phyloP scores from a whole-genome alignment of 2,797 vertebrate genomes.

The Cynodonichthys magdalenae region DNA sequence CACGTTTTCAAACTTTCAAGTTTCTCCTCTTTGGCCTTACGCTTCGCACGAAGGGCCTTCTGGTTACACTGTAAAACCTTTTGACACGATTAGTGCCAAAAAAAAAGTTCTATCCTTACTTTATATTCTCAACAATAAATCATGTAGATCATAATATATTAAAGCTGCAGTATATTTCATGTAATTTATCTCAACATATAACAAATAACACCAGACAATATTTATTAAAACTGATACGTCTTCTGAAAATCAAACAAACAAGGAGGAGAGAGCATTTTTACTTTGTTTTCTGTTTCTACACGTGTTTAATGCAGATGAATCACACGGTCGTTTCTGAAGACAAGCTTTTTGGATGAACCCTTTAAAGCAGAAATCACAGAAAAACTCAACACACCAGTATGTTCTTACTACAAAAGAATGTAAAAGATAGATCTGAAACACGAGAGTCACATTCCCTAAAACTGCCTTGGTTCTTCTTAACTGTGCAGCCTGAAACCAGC shows the following conservation, averaged over 20 bases:
- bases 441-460: conserved; percentile 50
- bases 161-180: conserved; percentile 30
- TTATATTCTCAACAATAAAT: conserved; percentile 8
- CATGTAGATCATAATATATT: conserved; percentile 41
- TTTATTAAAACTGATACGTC: conserved; percentile 44
- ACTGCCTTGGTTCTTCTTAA: conserved; percentile 15
- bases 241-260: too few relatives aligned
- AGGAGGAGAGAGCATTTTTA: too few relatives aligned
- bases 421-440: conserved; percentile 24
- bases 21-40: conserved; percentile 15
- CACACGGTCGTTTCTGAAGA: background rate
- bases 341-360: background rate
- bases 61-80: conserved; percentile 55
- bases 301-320: background rate
- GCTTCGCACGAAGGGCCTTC: conserved; percentile 50
- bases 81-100: conserved; percentile 64
- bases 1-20: too few relatives aligned
- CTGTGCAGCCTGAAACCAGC: background rate
- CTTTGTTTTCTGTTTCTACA: too few relatives aligned
- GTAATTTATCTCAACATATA: conserved; percentile 58
- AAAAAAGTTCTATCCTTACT: conserved; percentile 38
- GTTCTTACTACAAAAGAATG: conserved; percentile 47
- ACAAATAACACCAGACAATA: conserved; percentile 51
- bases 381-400: background rate
- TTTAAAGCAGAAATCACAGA: conserved; percentile 7